Conservation (phyloP, 2,888 invertebrate species). For the Mycalesis mineus region DNA sequence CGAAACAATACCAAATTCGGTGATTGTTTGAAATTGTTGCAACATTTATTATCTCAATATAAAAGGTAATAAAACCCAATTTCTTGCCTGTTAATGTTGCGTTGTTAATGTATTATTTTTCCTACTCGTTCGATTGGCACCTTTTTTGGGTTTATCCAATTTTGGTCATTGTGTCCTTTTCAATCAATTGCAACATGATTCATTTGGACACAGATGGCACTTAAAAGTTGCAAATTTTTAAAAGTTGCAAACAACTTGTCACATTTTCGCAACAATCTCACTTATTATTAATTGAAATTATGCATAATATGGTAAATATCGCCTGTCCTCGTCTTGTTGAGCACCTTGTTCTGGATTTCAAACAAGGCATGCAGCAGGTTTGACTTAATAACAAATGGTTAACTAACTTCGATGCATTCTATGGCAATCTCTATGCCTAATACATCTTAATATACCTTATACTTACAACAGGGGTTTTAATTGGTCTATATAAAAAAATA, state of each 20-base stretch:
- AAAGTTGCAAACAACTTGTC: constrained; percentile 1
- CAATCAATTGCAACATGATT: constrained; percentile 4
- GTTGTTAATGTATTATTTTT: background rate
- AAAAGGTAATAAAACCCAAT: background rate
- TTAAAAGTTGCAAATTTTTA: constrained; percentile 5
- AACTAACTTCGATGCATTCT: background rate
- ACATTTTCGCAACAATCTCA: background rate
- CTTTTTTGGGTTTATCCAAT: constrained; percentile 9
- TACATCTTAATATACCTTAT: too few species aligned
- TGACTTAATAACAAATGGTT: background rate
- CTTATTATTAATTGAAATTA: constrained; percentile 4
- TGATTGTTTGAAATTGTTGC: background rate
- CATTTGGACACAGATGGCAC: constrained; percentile 10
- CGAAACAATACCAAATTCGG: constrained; percentile 1
- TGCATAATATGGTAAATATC: constrained; percentile 1
- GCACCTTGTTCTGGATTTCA: constrained; percentile 19
- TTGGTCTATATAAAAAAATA: too few species aligned
- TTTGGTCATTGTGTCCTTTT: constrained; percentile 16
- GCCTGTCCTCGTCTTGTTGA: constrained; percentile 12
- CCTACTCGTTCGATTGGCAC: background rate
- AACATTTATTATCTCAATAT: constrained; percentile 1
- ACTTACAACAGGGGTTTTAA: too few species aligned
- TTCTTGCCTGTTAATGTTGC: background rate
- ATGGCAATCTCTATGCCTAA: background rate
- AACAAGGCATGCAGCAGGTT: background rate